Conservation (phyloP, 2,113 vertebrate species). For the Sinocyclocheilus anshuiensis region DNA sequence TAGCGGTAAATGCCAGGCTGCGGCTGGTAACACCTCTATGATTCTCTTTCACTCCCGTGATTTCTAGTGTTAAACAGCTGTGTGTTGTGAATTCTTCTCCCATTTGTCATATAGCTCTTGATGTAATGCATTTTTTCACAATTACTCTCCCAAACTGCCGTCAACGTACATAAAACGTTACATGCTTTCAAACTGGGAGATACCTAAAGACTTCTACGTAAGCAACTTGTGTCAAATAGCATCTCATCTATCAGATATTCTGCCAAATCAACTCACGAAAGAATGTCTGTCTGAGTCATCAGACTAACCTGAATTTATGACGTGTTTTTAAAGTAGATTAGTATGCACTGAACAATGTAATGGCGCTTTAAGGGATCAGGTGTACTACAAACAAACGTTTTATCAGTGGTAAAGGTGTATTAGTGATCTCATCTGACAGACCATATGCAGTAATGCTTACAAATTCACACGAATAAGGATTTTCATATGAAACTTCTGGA, state of each 20-base stretch:
- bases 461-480: not conserved
- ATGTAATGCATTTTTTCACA: not conserved
- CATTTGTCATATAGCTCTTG: slow-evolving; percentile 4
- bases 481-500: not conserved
- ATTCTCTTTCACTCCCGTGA: slow-evolving; percentile 12
- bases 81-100: not conserved
- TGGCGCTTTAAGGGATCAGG: not conserved
- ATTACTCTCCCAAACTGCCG: not conserved
- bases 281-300: slow-evolving; percentile 36
- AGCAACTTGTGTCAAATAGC: slow-evolving; percentile 26
- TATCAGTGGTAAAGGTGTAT: not conserved
- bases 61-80: not conserved
- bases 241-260: slow-evolving; percentile 19
- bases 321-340: not conserved
- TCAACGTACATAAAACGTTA: not conserved
- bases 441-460: not conserved
- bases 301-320: slow-evolving; percentile 31
- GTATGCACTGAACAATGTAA: not conserved
- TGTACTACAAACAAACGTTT: not conserved
- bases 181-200: not conserved
- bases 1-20: slow-evolving; percentile 19
- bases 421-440: slow-evolving; percentile 1
- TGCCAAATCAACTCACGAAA: slow-evolving; percentile 26
- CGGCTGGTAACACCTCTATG: slow-evolving; percentile 3
- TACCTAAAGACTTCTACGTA: slow-evolving; percentile 12